These are phyloP conservation scores for Chlamydotis undulata DNA, from an alignment of 2,113 vertebrate species.

Conservation along the genomic window DNA sequence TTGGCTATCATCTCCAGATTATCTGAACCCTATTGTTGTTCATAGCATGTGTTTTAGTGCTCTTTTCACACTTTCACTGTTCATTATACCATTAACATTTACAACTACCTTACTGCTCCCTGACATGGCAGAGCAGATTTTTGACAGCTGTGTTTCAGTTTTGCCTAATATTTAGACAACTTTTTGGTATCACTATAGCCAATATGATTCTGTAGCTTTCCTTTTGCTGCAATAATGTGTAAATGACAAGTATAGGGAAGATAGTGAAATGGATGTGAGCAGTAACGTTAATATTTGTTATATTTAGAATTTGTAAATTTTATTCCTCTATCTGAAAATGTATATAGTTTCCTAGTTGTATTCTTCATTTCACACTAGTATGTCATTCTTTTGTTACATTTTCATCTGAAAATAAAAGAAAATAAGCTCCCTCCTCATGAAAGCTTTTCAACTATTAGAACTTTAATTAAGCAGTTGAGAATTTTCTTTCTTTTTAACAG, in stretches of 20 bases:
- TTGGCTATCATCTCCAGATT: not conserved
- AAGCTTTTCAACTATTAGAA: not conserved
- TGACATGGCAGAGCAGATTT: not conserved
- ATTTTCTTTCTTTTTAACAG: constrained; percentile 26
- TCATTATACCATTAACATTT: not conserved
- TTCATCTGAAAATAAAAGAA: not conserved
- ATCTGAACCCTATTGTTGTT: not conserved
- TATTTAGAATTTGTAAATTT: not conserved
- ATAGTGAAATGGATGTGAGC: not conserved
- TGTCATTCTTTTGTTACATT: not conserved
- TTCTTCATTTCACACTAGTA: not conserved
- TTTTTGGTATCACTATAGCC: not conserved
- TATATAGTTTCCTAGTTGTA: not conserved
- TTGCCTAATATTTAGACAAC: not conserved
- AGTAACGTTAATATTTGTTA: not conserved
- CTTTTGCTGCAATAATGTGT: not conserved
- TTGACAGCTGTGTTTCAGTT: not conserved
- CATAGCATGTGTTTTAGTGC: not conserved
- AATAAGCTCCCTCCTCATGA: not conserved
- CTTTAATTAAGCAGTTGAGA: not conserved
- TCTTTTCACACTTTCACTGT: not conserved
- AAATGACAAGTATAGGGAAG: not conserved
- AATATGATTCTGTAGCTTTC: not conserved
- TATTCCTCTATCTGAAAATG: not conserved
- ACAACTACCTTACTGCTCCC: not conserved